These are phyloP conservation scores for Tiliqua scincoides DNA, from an alignment of 2,113 vertebrate species.

Conservation along the genomic window DNA sequence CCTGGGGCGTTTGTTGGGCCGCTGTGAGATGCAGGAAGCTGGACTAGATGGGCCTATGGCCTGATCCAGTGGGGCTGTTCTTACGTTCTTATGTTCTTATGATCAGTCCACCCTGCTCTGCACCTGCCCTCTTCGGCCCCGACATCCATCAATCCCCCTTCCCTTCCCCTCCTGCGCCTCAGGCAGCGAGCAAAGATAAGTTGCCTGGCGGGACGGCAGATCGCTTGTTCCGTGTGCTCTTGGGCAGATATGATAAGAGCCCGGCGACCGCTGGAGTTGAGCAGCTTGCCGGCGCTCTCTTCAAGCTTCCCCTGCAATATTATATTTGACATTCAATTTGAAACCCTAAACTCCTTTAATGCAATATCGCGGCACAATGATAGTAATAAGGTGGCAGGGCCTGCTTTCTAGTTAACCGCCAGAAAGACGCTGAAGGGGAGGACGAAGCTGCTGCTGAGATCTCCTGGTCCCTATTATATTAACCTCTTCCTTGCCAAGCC, in stretches of 20 bases:
- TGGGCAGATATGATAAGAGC: slow-evolving; percentile 18
- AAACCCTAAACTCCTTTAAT: slow-evolving; percentile 73
- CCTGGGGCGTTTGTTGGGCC: too few species aligned
- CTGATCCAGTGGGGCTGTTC: too few species aligned
- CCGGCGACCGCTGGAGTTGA: slow-evolving; percentile 49
- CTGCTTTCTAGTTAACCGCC: slow-evolving; percentile 68
- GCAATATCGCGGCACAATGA: slow-evolving; percentile 67
- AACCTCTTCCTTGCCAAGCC: slow-evolving; percentile 44
- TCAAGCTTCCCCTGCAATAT: slow-evolving; percentile 69
- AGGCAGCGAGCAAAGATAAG: slow-evolving; percentile 52
- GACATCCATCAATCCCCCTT: slow-evolving; percentile 30
- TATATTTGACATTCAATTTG: slow-evolving; percentile 77
- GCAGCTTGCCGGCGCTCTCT: slow-evolving; percentile 46
- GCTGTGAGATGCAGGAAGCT: too few species aligned
- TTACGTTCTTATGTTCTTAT: too few species aligned
- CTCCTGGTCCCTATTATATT: slow-evolving; percentile 42
- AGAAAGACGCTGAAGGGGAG: slow-evolving; percentile 54
- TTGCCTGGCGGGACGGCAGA: slow-evolving; percentile 44
- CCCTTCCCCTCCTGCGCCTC: slow-evolving; percentile 11
- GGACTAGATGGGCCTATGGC: too few species aligned
- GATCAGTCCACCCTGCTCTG: slow-evolving; percentile 55
- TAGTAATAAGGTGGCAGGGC: slow-evolving; percentile 65
- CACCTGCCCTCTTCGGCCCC: slow-evolving; percentile 35
- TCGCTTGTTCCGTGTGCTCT: background rate
- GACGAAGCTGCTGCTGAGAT: background rate